phyloP scores from a whole-genome alignment of 2,113 vertebrate genomes.

The Triplophysa rosa region DNA sequence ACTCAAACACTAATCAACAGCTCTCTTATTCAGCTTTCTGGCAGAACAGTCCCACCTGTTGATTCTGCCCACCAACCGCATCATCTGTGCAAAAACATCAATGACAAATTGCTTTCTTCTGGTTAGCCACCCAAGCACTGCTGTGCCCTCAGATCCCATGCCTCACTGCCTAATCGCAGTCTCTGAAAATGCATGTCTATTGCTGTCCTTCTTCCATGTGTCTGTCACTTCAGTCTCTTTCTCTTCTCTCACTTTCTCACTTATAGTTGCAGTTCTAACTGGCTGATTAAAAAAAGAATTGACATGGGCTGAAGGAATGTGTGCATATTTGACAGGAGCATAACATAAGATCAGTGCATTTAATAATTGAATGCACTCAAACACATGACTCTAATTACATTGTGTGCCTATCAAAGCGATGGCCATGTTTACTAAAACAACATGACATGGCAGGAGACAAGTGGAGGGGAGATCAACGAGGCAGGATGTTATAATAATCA shows the following conservation, averaged over 20 bases:
- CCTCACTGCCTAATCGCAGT: constrained; percentile 32
- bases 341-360: constrained; percentile 18
- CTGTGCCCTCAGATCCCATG: constrained; percentile 36
- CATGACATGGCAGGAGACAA: constrained; percentile 4
- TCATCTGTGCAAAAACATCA: constrained; percentile 36
- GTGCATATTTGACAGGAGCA: constrained; percentile 26
- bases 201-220: not conserved
- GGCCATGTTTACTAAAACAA: constrained; percentile 47
- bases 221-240: constrained; percentile 13
- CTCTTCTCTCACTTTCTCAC: not conserved
- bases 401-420: constrained; percentile 46
- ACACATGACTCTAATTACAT: constrained; percentile 23
- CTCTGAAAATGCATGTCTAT: constrained; percentile 35
- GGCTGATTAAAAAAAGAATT: constrained; percentile 45
- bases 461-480: not conserved
- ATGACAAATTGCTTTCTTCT: constrained; percentile 41
- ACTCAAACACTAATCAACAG: constrained; percentile 34
- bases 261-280: constrained; percentile 43
- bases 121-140: constrained; percentile 29
- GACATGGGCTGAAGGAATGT: constrained; percentile 15
- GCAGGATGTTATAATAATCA: not conserved
- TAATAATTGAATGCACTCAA: constrained; percentile 24
- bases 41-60: constrained; percentile 34
- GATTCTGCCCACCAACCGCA: constrained; percentile 37
- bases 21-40: constrained; percentile 25